Base-by-base conservation (phyloP, 1,140 invertebrate species). In the Megathymus violae region DNA sequence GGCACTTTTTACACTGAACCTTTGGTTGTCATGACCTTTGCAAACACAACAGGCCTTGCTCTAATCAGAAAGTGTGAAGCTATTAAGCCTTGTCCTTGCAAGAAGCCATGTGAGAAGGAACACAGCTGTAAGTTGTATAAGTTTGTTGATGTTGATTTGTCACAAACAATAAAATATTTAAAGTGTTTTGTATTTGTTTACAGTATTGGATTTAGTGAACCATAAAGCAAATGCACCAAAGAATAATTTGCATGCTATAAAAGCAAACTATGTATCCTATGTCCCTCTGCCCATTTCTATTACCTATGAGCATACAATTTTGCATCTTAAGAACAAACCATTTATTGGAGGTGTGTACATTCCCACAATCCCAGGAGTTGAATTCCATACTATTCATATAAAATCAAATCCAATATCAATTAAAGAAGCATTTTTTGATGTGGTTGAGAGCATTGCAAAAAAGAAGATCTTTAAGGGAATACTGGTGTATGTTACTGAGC, bases 401-500 rank as follows among this genome's bases (percentile, higher is more conserved):
- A 85, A 78, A 64, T 69, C 71, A 10, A 67, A 78, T 51, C 61
- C 16, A 16, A 65, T 13, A 9, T 19, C 75, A 16, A 76, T 84
- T 51, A 65, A 82, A 58, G 59, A 71, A 34, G 71, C 77, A 2
- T 87, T 84, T 59, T 83, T 71, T 70, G 67, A 78, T 63, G 65
- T 73, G 11, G 63, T 89, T 1, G 66, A 78, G 27, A 69, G 73
- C 13, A 46, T 89, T 43, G 65, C 77, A 13, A 62, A 74, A 50
- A 71, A 75, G 14, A 64, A 71, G 48, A 74, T 82, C 14, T 67
- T 90, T 13, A 90, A 90, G 66, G 85, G 85, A 4, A 66, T 82
- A 15, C 13, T 90, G 14, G 82, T 85, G 4, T 90, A 77, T 82
- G 83, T 88, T 0, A 88, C 85, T 6, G 85, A 83, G 16, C 85